Conservation (phyloP, 2,113 vertebrate genomes). For the Gasterosteus aculeatus region DNA sequence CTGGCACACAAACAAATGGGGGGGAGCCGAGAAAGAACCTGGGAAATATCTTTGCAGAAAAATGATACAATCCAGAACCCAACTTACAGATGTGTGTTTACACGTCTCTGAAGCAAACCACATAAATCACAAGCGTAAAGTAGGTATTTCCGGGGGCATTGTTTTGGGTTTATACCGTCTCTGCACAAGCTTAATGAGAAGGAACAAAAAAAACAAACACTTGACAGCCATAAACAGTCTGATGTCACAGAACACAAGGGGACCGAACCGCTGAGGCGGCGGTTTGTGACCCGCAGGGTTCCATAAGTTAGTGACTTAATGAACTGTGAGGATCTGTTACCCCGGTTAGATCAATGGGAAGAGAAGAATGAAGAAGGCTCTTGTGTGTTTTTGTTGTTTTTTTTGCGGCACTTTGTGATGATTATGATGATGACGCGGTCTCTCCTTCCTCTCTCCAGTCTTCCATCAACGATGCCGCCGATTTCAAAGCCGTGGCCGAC, state of each 20-base stretch:
- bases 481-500: constrained; percentile 94
- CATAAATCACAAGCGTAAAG: not conserved
- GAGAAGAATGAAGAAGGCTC: not conserved
- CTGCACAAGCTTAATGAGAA: constrained; percentile 60
- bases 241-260: constrained; percentile 65
- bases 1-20: not conserved
- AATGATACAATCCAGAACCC: not conserved
- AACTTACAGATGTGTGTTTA: constrained; percentile 30
- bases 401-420: no score
- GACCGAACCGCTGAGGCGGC: constrained; percentile 49
- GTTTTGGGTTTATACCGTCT: constrained; percentile 1
- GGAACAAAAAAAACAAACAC: constrained; percentile 52
- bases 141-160: not conserved
- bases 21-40: not conserved
- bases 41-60: not conserved
- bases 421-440: not conserved
- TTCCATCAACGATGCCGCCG: constrained; percentile 88
- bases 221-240: constrained; percentile 65
- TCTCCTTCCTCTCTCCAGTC: constrained; percentile 78
- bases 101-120: not conserved
- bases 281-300: constrained; percentile 19
- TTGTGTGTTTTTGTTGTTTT: no score
- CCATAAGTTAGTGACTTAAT: constrained; percentile 47
- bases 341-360: not conserved
- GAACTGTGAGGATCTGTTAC: constrained; percentile 28